Conservation (phyloP, 2,797 vertebrate genomes). For the Euthynnus affinis region DNA sequence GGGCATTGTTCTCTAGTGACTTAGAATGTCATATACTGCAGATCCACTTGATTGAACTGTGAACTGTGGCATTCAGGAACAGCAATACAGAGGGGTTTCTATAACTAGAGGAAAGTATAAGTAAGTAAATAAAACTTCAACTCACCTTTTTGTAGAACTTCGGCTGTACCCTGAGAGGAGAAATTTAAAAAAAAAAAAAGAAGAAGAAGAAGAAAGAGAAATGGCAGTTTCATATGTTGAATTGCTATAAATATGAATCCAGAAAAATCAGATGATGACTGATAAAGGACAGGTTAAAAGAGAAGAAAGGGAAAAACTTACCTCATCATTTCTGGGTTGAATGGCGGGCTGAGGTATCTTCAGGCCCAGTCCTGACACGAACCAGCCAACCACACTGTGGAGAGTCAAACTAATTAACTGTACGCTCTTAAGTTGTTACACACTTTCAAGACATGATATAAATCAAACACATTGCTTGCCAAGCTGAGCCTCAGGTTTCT, state of each 20-base stretch:
- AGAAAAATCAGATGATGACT: not conserved
- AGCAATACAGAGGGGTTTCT: not conserved
- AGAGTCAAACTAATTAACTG: not conserved
- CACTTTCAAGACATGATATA: not conserved
- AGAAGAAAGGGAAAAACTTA: slow-evolving; percentile 43
- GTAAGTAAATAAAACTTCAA: slow-evolving; percentile 5
- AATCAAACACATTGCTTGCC: not conserved
- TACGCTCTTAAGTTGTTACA: not conserved
- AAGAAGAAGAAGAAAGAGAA: too few relatives aligned
- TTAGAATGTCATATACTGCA: not conserved
- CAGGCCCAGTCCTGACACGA: slow-evolving; percentile 89
- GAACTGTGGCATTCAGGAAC: slow-evolving; percentile 60
- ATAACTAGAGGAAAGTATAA: not conserved
- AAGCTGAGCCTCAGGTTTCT: not conserved
- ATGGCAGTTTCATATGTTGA: not conserved
- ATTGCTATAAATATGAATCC: not conserved
- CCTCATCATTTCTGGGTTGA: slow-evolving; percentile 76
- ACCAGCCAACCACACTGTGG: slow-evolving; percentile 86
- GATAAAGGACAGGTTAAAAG: not conserved
- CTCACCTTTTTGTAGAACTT: slow-evolving; percentile 82
- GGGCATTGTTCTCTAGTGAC: not conserved
- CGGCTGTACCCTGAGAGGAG: slow-evolving; percentile 58
- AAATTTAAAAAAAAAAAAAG: too few relatives aligned
- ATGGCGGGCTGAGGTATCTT: slow-evolving; percentile 89
- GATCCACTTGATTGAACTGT: slow-evolving; percentile 66